Base-by-base conservation (phyloP, 2,113 vertebrate species). In the Tragelaphus imberbis region DNA sequence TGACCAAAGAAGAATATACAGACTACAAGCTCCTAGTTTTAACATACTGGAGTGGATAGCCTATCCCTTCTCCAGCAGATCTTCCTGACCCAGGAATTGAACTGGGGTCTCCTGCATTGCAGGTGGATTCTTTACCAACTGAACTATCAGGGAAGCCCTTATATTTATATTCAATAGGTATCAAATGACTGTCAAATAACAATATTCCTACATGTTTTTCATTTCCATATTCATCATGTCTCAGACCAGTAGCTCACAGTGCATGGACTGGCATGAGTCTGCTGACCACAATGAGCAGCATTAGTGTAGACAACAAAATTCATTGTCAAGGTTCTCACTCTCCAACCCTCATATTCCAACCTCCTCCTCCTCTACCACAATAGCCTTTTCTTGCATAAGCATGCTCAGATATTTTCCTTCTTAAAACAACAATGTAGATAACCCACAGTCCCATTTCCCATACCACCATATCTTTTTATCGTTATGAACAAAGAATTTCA, bases 1-100 rank as follows among this genome's bases (percentile, higher is more conserved):
- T 65, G 19, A 93, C 58, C 44, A 80, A 89, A 81, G 30, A 68
- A 86, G 36, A n/a, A 94, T 28, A 81, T 59, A 94, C 44, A 92
- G 82, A 89, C 30, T n/a, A 71, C 0, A 82, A 77, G 25, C 25
- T 36, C 33, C 77, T 59, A 19, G 12, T 49, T 55, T 90, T 81
- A 63, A 63, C 63, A 90, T 90, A 82, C 82, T 11, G 17, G 33
- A 36, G 33, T 68, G 65, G 65, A 33, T 71, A 71, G 33, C 17
- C 65, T 71, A 71, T 21, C n/a, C n/a, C 65, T 68, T 71, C 65
- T 71, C 65, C 17, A 71, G 17, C 0, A 7, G n/a, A 71, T 71
- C 17, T 36, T 36, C n/a, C 65, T 0, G 0, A 71, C 65, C n/a
- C 65, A 71, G n/a, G n/a, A 36, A 36, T 36, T 1, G 0, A 36